Evolutionary conservation across 1,140 invertebrate species (phyloP).

Genomic region (Polypedilum vanderplanki): DNA sequence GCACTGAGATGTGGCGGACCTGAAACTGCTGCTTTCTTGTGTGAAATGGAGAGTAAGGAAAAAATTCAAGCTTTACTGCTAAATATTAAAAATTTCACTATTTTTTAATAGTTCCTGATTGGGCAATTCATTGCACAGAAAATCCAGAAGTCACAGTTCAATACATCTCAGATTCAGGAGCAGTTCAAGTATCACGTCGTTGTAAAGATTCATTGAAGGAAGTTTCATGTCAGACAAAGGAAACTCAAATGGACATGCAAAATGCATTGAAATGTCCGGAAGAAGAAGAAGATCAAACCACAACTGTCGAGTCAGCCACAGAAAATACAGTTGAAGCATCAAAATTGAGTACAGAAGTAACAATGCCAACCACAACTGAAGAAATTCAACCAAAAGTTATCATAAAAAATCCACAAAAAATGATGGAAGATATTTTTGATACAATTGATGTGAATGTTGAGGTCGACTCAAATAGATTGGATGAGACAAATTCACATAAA

Average conservation of each 20-base stretch:
- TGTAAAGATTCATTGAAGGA: conserved; percentile 54
- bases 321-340: neutral
- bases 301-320: neutral
- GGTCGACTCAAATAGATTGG: neutral
- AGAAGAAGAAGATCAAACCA: neutral
- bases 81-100: conserved; percentile 29
- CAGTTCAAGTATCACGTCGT: conserved; percentile 80
- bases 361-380: neutral
- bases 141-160: conserved; percentile 61
- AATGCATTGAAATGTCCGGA: conserved; percentile 21
- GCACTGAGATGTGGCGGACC: conserved; percentile 62
- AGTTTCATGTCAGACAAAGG: conserved; percentile 22
- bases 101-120: conserved; percentile 54
- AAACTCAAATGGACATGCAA: conserved; percentile 16
- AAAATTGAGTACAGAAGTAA: neutral
- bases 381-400: conserved; percentile 11
- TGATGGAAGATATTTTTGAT: conserved; percentile 23
- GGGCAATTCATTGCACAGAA: conserved; percentile 60
- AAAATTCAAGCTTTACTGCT: conserved; percentile 14
- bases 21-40: conserved; percentile 63
- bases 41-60: conserved; percentile 60
- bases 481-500: neutral
- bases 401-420: conserved; percentile 25
- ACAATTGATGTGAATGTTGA: neutral
- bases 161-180: conserved; percentile 66